Percentiles rank a stretch among this genome's conserved stretches.
Evolutionary conservation across 2,888 invertebrate species (phyloP).

Genomic region (Phanerotoma sp.): DNA sequence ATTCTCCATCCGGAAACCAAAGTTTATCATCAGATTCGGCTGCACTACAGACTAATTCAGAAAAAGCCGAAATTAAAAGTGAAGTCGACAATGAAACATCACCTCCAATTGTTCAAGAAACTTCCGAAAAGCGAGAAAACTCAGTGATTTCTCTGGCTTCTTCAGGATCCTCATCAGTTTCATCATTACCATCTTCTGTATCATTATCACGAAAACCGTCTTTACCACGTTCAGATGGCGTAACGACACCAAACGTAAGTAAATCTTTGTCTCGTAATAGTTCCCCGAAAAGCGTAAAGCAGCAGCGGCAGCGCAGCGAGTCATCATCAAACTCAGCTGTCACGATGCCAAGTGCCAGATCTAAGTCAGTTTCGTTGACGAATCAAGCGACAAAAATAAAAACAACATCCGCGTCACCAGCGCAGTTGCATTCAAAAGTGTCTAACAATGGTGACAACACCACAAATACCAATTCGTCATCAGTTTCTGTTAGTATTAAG

Average conservation of each 20-base stretch:
- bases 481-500: constrained; percentile 37
- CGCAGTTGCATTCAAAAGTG: constrained; percentile 19
- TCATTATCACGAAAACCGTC: constrained; percentile 18
- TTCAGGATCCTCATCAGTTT: constrained; percentile 16
- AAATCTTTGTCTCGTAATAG: constrained; percentile 40
- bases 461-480: constrained; percentile 18
- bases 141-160: too few relatives aligned
- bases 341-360: constrained; percentile 52
- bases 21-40: too few relatives aligned
- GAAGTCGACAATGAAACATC: too few relatives aligned
- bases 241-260: constrained; percentile 23
- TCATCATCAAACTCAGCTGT: constrained; percentile 45
- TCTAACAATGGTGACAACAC: constrained; percentile 11
- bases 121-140: constrained; percentile 33
- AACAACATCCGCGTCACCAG: constrained; percentile 33
- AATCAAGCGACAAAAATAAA: constrained; percentile 50
- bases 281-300: constrained; percentile 38
- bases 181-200: constrained; percentile 13
- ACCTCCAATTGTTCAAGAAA: background rate
- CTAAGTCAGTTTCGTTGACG: constrained; percentile 50
- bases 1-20: background rate
- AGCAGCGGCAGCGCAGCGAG: constrained; percentile 46
- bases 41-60: too few relatives aligned
- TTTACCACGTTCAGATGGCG: constrained; percentile 13
- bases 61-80: too few relatives aligned